These are phyloP conservation scores for Lasioglossum albipes DNA, from an alignment of 1,140 invertebrate species.

Conservation along the genomic window DNA sequence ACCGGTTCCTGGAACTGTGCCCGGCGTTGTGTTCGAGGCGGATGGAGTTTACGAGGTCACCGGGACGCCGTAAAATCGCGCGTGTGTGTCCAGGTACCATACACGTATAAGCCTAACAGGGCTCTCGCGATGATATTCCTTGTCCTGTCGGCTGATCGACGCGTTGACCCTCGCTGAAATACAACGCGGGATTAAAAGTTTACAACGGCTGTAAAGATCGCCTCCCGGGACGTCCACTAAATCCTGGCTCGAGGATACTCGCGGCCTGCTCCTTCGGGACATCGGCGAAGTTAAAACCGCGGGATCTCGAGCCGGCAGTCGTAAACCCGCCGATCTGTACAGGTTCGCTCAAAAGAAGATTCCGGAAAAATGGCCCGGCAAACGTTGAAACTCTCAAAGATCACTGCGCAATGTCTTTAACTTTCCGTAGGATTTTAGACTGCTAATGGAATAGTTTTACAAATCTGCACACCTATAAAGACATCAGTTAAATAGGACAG, in stretches of 20 bases:
- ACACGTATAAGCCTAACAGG: neutral
- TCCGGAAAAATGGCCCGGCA: no score
- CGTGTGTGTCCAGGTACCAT: neutral
- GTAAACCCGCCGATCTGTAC: neutral
- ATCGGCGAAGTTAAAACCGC: slow-evolving; percentile 1
- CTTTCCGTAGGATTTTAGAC: no score
- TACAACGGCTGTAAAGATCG: slow-evolving; percentile 19
- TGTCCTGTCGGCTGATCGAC: neutral
- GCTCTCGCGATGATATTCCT: neutral
- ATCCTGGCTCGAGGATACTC: slow-evolving; percentile 3
- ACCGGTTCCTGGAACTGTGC: slow-evolving; percentile 24
- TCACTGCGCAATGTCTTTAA: no score
- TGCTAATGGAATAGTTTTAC: no score
- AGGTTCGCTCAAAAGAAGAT: no score
- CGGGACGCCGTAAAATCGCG: slow-evolving; percentile 14
- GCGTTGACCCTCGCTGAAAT: slow-evolving; percentile 6
- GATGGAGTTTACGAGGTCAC: slow-evolving; percentile 21
- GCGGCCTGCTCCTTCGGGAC: neutral
- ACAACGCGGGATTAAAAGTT: slow-evolving; percentile 36
- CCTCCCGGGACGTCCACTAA: neutral
- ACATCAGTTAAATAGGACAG: no score
- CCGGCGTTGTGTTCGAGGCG: neutral
- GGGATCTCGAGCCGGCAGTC: neutral
- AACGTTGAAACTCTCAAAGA: no score
- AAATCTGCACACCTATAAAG: no score